Evolutionary conservation across 2,888 invertebrate species (phyloP), one percentile per base, ranked within the genome.

Genomic region (Rhamnusium bicolor): DNA sequence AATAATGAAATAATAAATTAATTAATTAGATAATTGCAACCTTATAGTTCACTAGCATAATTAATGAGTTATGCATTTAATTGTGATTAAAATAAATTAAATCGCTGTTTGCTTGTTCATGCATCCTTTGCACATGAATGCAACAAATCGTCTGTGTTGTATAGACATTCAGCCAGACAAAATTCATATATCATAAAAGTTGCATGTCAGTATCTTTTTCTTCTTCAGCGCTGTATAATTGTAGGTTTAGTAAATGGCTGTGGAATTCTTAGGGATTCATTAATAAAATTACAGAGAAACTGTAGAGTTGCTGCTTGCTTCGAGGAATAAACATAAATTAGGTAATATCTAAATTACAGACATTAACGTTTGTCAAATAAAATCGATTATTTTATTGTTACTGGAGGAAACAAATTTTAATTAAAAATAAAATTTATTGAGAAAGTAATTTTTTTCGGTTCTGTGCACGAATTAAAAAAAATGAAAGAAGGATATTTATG

Each of bases 181-280:
- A 83, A 81, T 82, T 82, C 83, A 82, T 82, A 82, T 82, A 83
- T 83, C 83, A 83, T 82, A 77, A 73, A n/a, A 73, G 75, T 72
- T 56, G 67, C 56, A 56, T 54, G 70, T 80, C 75, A 72, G 72
- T 73, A 78, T 77, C 76, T 74, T n/a, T 80, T 78, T 77, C 63
- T 72, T 79, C 77, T 77, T 72, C 73, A 74, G 74, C 74, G 75
- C 68, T 75, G 72, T 80, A 82, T 83, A 83, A 83, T 83, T 83
- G 83, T 71, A 77, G 83, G 83, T 79, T 82, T 79, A 63, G 79
- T 75, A 78, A 77, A 81, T 82, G 77, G 80, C 77, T 72, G 78
- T 75, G 76, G 81, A 79, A 83, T 83, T 80, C 80, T 80, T 79
- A 73, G 72, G 79, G 77, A 80, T 79, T 84, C 84, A 82, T 84